Evolutionary conservation across 2,797 vertebrate species (phyloP).

Genomic region (Cirrhinus molitorella): DNA sequence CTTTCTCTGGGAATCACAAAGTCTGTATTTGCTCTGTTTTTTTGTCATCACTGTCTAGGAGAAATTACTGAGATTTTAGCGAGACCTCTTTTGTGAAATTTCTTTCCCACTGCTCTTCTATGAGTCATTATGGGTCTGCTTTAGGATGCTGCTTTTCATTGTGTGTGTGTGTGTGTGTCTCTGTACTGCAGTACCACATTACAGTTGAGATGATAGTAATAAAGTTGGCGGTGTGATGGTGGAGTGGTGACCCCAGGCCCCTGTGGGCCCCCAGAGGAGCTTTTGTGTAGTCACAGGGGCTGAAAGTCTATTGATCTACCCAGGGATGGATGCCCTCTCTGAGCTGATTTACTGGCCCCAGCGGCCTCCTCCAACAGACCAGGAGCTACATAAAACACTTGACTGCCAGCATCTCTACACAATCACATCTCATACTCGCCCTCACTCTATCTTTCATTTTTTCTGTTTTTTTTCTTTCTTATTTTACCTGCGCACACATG

Average conservation of each 20-base stretch:
- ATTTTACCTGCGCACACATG: conserved; percentile 22
- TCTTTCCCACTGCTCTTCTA: not conserved
- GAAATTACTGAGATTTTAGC: not conserved
- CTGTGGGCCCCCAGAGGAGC: conserved; percentile 58
- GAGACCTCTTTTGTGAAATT: not conserved
- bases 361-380: conserved; percentile 67
- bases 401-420: conserved; percentile 46
- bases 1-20: not conserved
- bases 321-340: conserved; percentile 74
- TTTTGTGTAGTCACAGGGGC: conserved; percentile 62
- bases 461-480: not conserved
- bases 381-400: conserved; percentile 68
- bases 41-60: not conserved
- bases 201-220: conserved; percentile 63
- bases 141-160: not conserved
- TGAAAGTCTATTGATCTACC: conserved; percentile 77
- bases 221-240: conserved; percentile 54
- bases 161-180: conserved; percentile 27
- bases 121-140: not conserved
- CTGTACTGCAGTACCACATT: conserved; percentile 40
- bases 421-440: conserved; percentile 38
- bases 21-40: not conserved
- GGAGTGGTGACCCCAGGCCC: conserved; percentile 53
- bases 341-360: conserved; percentile 74
- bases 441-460: conserved; percentile 29